Evolutionary conservation across 2,113 vertebrate genomes (phyloP), one percentile per base, ranked within the genome.

Genomic region (Oceanites oceanicus): DNA sequence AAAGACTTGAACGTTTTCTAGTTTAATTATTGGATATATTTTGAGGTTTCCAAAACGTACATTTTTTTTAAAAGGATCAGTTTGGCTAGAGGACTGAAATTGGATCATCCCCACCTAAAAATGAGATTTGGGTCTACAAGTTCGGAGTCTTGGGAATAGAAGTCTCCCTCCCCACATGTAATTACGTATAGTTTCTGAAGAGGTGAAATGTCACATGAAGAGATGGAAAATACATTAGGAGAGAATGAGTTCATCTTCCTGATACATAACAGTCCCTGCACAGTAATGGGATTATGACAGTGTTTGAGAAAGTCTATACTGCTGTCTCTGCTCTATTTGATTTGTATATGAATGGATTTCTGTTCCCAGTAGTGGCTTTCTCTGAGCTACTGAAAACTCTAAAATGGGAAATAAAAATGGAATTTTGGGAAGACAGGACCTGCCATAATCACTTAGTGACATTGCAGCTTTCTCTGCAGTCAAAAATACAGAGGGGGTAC

Each of bases 161-260:
- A 52, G 25, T 59, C 49, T 94, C 86, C 40, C 61, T 78, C 52
- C 50, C 72, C 68, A 36, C 26, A 66, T 44, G 11, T 68, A 94
- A 88, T 89, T 94, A 53, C 2, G 0, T 50, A 65, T 7, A 65
- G 62, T 82, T 96, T 91, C 89, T 94, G 63, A 92, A 88, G 81
- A 96, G 91, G 95, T 76, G 87, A 96, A 94, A 95, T 92, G 86
- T 92, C 89, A 91, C 56, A 52, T 44, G 66, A 94, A 89, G 79
- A 89, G 76, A 93, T 87, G 97, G 95, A 94, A 96, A 97, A 94
- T 79, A 68, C 83, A 95, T 97, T 95, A 95, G 79, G 58, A 79
- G 49, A 87, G 50, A 92, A 91, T 87, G 66, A 96, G 77, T 94
- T 95, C 73, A 91, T 92, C 91, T 94, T 78, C 84, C 77, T 97